A percentile compares a stretch with the other conserved stretches of the same genome.
These are phyloP conservation scores for Lepus americanus DNA, from an alignment of 2,113 vertebrate genomes.

Conservation along the genomic window DNA sequence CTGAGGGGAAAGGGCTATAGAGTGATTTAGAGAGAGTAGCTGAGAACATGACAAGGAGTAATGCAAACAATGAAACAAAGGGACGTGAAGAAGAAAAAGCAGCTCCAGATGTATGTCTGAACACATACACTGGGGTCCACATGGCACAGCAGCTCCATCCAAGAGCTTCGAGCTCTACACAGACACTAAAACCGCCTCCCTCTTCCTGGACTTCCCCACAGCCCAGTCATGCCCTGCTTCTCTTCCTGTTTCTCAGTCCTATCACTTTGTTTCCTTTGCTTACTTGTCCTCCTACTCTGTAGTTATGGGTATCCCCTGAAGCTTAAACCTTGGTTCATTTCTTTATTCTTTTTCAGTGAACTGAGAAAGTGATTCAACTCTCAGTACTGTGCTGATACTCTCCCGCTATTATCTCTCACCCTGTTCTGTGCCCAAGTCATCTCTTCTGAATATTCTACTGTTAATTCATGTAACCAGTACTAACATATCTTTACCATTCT, in stretches of 20 bases:
- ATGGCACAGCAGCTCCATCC: no score
- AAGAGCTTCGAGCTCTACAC: rapidly evolving
- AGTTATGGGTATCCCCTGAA: background rate
- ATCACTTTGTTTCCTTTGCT: background rate
- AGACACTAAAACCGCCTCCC: rapidly evolving
- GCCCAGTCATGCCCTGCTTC: background rate
- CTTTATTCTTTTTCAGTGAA: background rate
- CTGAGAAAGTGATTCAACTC: background rate
- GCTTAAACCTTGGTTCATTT: background rate
- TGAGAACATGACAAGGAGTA: background rate
- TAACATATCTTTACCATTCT: background rate
- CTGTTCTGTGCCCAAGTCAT: background rate
- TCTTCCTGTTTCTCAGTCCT: background rate
- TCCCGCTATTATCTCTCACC: background rate
- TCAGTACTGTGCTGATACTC: no score
- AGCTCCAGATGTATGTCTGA: background rate
- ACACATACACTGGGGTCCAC: background rate
- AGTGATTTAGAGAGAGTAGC: background rate
- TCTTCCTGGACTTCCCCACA: background rate
- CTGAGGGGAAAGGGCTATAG: background rate
- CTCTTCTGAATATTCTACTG: background rate
- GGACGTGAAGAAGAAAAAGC: background rate
- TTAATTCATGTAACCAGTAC: background rate
- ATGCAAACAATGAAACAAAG: background rate
- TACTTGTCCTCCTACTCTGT: background rate